Base-by-base conservation (phyloP, 2,113 vertebrate species). In the Poeciliopsis retropinna region DNA sequence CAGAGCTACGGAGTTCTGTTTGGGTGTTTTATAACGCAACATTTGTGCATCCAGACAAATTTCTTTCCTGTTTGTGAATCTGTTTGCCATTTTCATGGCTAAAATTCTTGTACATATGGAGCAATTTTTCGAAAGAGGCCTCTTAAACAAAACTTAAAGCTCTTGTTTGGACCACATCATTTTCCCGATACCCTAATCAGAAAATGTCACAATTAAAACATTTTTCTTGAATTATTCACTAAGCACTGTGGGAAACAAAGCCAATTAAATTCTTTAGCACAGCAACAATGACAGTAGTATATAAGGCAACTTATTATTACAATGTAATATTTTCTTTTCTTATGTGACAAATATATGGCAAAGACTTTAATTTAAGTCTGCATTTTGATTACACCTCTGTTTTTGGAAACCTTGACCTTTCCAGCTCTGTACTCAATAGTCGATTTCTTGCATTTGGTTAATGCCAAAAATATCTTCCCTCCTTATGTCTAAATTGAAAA, bases 181-280 rank as follows among this genome's bases (percentile, higher is more conserved):
- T 73, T 71, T 13, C 47, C 76, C 37, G 65, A 67, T 73, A 65
- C 81, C 79, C 75, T 76, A 74, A 78, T 83, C 87, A 85, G 84
- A 82, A 70, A 76, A 66, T 31, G 66, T 65, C 81, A 80, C 88
- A 93, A 91, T 93, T 92, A 90, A 91, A 90, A 91, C 83, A 93
- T 93, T 91, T 88, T 83, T 31, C 89, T 85, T 91, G 90, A 92
- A 85, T 91, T 90, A 92, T 92, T 92, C 74, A 67, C 76, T 15
- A 80, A 68, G 39, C 79, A 44, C 75, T 80, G 79, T 68, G 78
- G 72, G n/a, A n/a, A n/a, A 6, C 11, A 30, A 27, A 22, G 60
- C 5, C 17, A 61, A 41, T 30, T 54, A 71, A 31, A 37, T 57
- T 39, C 19, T 32, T 2, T 41, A 14, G 14, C 0, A 4, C 67